These are phyloP conservation scores for Struthidea cinerea DNA, from an alignment of 2,113 vertebrate species.

Conservation along the genomic window DNA sequence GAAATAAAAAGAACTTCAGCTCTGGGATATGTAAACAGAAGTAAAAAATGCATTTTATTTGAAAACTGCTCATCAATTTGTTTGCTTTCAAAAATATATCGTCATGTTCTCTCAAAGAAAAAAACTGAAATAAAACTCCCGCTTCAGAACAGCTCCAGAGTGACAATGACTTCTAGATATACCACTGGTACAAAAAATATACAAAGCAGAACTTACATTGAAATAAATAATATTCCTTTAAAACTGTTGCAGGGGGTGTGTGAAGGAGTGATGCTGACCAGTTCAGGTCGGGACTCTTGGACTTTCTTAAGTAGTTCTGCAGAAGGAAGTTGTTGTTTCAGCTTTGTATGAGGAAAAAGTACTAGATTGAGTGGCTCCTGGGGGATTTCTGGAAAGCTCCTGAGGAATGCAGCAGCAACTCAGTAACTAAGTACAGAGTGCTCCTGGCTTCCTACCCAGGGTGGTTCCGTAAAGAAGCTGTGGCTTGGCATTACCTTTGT, in stretches of 20 bases:
- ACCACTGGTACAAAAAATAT: background rate
- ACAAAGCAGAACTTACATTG: background rate
- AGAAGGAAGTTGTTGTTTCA: constrained; percentile 52
- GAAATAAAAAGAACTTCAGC: background rate
- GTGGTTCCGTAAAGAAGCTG: constrained; percentile 29
- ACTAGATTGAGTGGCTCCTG: constrained; percentile 20
- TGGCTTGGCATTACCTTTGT: constrained; percentile 54
- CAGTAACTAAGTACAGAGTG: constrained; percentile 20
- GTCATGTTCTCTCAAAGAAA: background rate
- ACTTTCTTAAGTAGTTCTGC: constrained; percentile 43
- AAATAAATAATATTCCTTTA: background rate
- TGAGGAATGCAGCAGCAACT: constrained; percentile 34
- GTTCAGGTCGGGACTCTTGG: background rate
- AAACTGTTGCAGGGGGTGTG: background rate
- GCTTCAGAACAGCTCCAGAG: background rate
- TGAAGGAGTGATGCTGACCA: background rate
- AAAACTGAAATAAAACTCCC: background rate
- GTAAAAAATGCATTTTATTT: background rate
- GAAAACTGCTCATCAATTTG: background rate
- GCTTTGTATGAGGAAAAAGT: constrained; percentile 14
- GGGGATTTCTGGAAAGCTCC: constrained; percentile 59
- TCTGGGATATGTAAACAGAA: background rate
- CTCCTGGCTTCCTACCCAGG: constrained; percentile 45
- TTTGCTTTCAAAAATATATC: background rate
- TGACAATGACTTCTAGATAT: background rate